These are phyloP conservation scores for Neuroterus valhalla DNA, from an alignment of 1,140 invertebrate species.

Conservation along the genomic window DNA sequence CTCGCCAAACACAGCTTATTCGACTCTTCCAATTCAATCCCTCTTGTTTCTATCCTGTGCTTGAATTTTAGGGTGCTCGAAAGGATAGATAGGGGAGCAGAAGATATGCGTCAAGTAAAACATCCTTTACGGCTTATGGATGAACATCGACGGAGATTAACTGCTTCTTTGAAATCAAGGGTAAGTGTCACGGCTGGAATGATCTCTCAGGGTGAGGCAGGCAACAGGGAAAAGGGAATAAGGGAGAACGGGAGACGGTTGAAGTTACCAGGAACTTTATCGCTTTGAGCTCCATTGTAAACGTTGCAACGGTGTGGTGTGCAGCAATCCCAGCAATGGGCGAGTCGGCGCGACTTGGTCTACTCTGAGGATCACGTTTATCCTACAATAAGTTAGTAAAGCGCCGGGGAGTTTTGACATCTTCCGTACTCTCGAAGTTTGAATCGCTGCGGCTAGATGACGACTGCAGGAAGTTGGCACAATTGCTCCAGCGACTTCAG, in stretches of 20 bases:
- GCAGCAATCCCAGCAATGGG: neutral
- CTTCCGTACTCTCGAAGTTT: neutral
- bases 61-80: neutral
- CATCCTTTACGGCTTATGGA: constrained; percentile 12
- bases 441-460: constrained; percentile 6
- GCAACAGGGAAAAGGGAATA: neutral
- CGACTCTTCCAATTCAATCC: neutral
- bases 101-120: constrained; percentile 24
- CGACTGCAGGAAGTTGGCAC: constrained; percentile 19
- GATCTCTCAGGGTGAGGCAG: neutral
- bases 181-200: constrained; percentile 1
- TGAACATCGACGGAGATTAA: constrained; percentile 21
- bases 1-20: constrained; percentile 7
- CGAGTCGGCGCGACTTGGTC: neutral
- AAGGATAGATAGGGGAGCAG: neutral
- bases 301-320: neutral
- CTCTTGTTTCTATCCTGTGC: neutral
- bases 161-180: constrained; percentile 14
- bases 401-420: constrained; percentile 2
- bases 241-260: neutral
- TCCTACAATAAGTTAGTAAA: constrained; percentile 27
- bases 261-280: constrained; percentile 10
- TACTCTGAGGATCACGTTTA: constrained; percentile 5
- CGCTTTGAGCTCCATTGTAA: constrained; percentile 19
- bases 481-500: neutral